Evolutionary conservation across 2,113 vertebrate genomes (phyloP).

Genomic region (Tylochromis polylepis): DNA sequence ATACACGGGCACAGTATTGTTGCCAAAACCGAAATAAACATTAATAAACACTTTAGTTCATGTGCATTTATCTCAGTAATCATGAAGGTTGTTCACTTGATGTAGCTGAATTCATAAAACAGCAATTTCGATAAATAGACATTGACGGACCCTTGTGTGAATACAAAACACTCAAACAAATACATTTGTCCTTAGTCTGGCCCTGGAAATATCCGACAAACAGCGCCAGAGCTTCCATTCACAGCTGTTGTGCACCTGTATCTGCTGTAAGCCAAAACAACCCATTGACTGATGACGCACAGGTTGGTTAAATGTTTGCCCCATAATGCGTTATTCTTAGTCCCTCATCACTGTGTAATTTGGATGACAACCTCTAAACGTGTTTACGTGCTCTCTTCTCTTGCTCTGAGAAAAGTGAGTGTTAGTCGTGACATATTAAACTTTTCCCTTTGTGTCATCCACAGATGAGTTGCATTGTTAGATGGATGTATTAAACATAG

Average conservation of each 20-base stretch:
- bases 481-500: neutral
- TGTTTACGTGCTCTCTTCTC: neutral
- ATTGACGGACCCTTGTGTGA: neutral
- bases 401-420: neutral
- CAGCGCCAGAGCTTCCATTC: neutral
- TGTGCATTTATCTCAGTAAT: neutral
- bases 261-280: slow-evolving; percentile 1
- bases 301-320: neutral
- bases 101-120: neutral
- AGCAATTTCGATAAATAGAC: neutral
- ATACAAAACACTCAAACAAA: slow-evolving; percentile 7
- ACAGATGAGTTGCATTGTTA: neutral
- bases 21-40: neutral
- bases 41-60: neutral
- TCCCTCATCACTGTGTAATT: neutral
- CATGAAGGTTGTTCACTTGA: neutral
- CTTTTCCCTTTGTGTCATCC: neutral
- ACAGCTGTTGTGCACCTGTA: slow-evolving; percentile 29
- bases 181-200: slow-evolving; percentile 18
- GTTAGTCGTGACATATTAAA: neutral
- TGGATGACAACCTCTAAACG: neutral
- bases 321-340: neutral
- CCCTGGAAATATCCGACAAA: neutral
- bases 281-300: slow-evolving; percentile 9
- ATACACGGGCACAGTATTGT: neutral